Evolutionary conservation across 2,797 vertebrate genomes (phyloP), one percentile per base, ranked within the genome.

Genomic region (Zalophus californianus): DNA sequence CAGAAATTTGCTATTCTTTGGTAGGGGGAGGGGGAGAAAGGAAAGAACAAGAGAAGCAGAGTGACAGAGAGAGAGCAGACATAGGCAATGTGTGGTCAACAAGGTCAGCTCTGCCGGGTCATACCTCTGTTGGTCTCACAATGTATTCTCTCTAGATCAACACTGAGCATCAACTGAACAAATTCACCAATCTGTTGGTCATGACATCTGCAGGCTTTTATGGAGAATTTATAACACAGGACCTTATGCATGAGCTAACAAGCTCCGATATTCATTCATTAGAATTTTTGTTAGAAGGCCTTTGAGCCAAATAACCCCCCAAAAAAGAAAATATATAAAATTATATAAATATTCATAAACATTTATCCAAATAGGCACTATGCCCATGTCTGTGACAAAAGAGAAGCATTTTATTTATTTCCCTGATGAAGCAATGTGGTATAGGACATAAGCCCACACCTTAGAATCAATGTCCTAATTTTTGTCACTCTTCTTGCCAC

Each of bases 321-420:
- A 80, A 92, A 84, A 92, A 78, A 90, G 32, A 75, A 96, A 93
- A 73, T 73, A 91, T 72, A 89, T 62, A 64, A 87, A 73, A 62
- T 35, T 72, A 86, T 21, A 86, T 44, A 90, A 85, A 95, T n/a
- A 96, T 23, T 62, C 60, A 96, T 48, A 94, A 96, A 80, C 29
- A 96, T 86, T 83, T 85, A 85, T 60, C 52, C 72, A 97, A 68
- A 82, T 50, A 84, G 78, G 41, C 27, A 92, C 41, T 32, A 70
- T 35, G 20, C 15, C 38, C 77, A 85, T 85, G 58, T 54, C 86
- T 70, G 9, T 72, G 95, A 92, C 38, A 96, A 94, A 97, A 95
- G 2, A 84, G n/a, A 97, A 93, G n/a, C 62, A 92, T 78, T 96
- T 97, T 90, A 83, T 93, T 94, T 93, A 94, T 92, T 93, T 95